A percentile compares a stretch with the other conserved stretches of the same genome.
Conservation (phyloP, 2,797 vertebrate species). For the Poecilia gillii region DNA sequence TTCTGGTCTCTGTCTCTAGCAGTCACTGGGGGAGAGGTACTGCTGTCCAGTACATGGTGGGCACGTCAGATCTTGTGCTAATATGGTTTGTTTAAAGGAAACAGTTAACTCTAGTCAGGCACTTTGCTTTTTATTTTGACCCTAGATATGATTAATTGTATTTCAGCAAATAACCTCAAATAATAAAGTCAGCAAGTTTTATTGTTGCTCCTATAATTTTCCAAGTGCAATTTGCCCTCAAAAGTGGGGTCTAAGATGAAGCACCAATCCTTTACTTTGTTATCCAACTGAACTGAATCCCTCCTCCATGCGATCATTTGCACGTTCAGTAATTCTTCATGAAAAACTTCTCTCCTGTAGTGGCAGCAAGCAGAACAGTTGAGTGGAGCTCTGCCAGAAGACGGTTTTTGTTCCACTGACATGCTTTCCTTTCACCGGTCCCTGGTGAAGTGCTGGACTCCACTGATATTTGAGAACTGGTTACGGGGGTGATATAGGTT, state of each 20-base stretch:
- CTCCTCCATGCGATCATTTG: constrained; percentile 32
- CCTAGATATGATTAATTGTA: neutral
- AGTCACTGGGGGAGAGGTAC: neutral
- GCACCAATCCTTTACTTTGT: neutral
- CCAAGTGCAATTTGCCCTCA: neutral
- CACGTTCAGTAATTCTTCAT: constrained; percentile 48
- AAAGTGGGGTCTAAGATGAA: constrained; percentile 6
- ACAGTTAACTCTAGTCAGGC: neutral
- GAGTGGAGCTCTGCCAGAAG: constrained; percentile 74
- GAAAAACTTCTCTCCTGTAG: constrained; percentile 65
- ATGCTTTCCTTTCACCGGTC: constrained; percentile 74
- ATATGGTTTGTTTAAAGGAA: neutral
- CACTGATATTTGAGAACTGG: constrained; percentile 85
- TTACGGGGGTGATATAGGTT: constrained; percentile 84
- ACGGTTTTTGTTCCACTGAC: constrained; percentile 77
- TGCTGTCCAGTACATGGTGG: neutral
- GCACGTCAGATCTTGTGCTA: neutral
- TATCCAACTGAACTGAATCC: constrained; percentile 22
- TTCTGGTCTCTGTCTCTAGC: neutral
- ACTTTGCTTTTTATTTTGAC: neutral
- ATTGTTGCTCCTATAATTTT: neutral
- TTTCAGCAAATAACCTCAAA: constrained; percentile 21
- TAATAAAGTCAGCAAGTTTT: neutral
- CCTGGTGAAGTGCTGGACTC: constrained; percentile 85
- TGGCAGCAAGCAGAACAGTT: constrained; percentile 58